Evolutionary conservation across 2,888 invertebrate genomes (phyloP).

Genomic region (Tetanocera ferruginea): DNA sequence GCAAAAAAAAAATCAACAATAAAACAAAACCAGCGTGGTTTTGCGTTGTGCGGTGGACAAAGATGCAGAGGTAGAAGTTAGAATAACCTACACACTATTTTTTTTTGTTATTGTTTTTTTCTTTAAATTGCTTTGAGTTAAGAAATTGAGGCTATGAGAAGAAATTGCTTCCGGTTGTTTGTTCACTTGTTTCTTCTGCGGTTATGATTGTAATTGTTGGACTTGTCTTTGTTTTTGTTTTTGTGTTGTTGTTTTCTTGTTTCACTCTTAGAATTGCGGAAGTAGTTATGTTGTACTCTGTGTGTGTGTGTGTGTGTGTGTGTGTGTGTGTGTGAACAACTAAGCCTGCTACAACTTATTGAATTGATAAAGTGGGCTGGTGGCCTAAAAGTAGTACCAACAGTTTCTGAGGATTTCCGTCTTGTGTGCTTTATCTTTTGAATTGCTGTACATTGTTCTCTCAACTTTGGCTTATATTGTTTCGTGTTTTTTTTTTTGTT

Average conservation of each 20-base stretch:
- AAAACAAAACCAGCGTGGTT: too few relatives aligned
- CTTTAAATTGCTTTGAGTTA: not conserved
- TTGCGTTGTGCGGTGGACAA: too few relatives aligned
- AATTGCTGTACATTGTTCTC: not conserved
- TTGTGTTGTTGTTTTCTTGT: slow-evolving; percentile 31
- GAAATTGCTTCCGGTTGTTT: slow-evolving; percentile 12
- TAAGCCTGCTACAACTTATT: not conserved
- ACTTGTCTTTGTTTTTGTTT: slow-evolving; percentile 11
- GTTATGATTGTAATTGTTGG: slow-evolving; percentile 31
- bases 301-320: not conserved
- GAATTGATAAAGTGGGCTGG: not conserved
- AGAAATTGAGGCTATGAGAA: not conserved
- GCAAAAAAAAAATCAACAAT: too few relatives aligned
- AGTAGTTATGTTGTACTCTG: not conserved
- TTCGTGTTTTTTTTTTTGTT: too few relatives aligned
- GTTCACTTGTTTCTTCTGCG: slow-evolving; percentile 26
- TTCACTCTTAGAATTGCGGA: not conserved
- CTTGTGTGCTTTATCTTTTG: not conserved
- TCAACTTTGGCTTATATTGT: too few relatives aligned
- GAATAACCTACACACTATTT: too few relatives aligned
- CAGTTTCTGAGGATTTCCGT: not conserved
- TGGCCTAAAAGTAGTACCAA: not conserved
- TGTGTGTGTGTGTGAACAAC: not conserved
- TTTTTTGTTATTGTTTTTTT: too few relatives aligned
- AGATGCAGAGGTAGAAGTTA: too few relatives aligned